These are phyloP conservation scores for Ceyx margarethae DNA, from an alignment of 2,113 vertebrate genomes.

Conservation along the genomic window DNA sequence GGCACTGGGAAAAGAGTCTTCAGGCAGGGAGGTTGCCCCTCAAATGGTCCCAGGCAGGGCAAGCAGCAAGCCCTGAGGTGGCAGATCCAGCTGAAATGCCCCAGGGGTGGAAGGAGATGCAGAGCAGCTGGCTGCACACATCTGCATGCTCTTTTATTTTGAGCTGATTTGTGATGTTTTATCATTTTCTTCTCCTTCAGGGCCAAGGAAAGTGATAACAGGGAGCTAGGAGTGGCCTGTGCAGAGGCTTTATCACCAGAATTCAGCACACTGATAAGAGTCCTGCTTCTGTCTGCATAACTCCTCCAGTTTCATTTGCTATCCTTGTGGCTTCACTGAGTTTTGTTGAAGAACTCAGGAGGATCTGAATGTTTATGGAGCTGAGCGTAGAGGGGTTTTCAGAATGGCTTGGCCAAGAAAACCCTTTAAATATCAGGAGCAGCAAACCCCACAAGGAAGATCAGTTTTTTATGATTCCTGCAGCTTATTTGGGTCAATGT, in stretches of 20 bases:
- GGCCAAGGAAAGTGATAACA: not conserved
- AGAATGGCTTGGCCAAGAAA: constrained; percentile 25
- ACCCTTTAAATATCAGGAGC: constrained; percentile 25
- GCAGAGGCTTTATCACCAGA: not conserved
- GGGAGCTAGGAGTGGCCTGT: not conserved
- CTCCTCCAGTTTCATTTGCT: not conserved
- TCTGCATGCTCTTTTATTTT: not conserved
- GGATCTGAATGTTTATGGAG: constrained; percentile 23
- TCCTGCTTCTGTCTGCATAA: not conserved
- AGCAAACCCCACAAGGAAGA: constrained; percentile 18
- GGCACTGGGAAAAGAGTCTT: too few relatives aligned
- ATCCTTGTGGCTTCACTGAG: not conserved
- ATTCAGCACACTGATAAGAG: not conserved
- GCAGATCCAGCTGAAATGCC: accelerated
- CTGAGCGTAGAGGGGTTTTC: not conserved
- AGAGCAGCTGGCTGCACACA: not conserved
- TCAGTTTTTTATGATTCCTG: constrained; percentile 24
- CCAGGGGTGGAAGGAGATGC: accelerated
- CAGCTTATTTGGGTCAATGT: constrained; percentile 46
- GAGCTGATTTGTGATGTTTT: not conserved
- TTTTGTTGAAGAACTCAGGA: not conserved
- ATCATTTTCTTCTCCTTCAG: not conserved
- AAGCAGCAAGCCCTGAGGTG: accelerated
- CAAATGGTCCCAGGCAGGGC: not conserved
- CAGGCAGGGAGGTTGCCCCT: not conserved